Evolutionary conservation across 2,888 invertebrate genomes (phyloP).

Genomic region (Limulus polyphemus): DNA sequence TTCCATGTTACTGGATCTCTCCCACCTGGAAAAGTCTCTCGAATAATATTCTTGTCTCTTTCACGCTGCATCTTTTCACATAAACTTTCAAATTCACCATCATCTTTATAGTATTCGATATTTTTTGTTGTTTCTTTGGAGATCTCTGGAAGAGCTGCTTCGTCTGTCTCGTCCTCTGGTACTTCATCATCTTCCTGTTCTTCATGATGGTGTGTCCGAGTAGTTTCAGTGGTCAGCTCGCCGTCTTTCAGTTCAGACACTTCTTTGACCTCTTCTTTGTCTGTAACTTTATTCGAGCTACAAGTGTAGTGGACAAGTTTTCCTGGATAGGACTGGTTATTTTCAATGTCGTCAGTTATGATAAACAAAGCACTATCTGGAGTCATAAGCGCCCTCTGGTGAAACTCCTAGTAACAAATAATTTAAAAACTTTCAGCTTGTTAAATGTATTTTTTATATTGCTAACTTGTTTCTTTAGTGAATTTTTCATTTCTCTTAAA

Average conservation of each 20-base stretch:
- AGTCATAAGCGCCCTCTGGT: conserved; percentile 16
- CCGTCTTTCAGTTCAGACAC: conserved; percentile 72
- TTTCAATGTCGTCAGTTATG: not conserved
- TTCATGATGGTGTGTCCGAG: conserved; percentile 39
- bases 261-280: conserved; percentile 74
- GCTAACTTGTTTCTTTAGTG: no score
- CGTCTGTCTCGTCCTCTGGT: conserved; percentile 13
- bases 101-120: conserved; percentile 11
- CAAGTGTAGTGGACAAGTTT: conserved; percentile 19
- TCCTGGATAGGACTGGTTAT: conserved; percentile 2
- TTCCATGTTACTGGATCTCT: conserved; percentile 2
- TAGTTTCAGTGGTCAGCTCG: conserved; percentile 61
- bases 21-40: not conserved
- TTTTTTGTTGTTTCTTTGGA: not conserved
- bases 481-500: no score
- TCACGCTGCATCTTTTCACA: conserved; percentile 4
- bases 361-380: conserved; percentile 16
- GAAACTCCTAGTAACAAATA: conserved; percentile 11
- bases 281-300: conserved; percentile 18
- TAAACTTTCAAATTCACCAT: conserved; percentile 7
- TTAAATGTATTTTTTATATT: no score
- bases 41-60: not conserved
- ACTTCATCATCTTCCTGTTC: conserved; percentile 53
- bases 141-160: conserved; percentile 8
- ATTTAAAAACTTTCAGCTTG: no score